These are phyloP conservation scores for Myxocyprinus asiaticus DNA, from an alignment of 2,113 vertebrate species.

Conservation along the genomic window DNA sequence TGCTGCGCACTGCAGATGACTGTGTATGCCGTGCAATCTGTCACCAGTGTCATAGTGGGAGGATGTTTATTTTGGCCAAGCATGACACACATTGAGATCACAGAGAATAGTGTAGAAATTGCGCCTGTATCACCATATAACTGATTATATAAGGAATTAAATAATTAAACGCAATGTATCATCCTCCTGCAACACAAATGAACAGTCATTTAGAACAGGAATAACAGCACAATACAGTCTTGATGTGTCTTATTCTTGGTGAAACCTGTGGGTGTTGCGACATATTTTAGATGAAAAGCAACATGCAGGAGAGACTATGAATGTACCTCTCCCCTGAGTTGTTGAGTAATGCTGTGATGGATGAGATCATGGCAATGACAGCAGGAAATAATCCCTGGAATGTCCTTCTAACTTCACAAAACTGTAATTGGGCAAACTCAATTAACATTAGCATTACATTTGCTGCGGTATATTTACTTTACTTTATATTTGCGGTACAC, in stretches of 20 bases:
- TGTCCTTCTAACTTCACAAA: background rate
- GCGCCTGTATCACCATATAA: constrained; percentile 39
- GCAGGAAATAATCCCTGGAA: constrained; percentile 7
- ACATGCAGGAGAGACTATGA: constrained; percentile 3
- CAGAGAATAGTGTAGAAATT: constrained; percentile 34
- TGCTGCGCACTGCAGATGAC: constrained; percentile 43
- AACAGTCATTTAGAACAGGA: constrained; percentile 27
- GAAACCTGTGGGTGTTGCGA: constrained; percentile 35
- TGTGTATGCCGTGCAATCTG: constrained; percentile 50
- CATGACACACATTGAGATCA: constrained; percentile 48
- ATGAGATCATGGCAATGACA: background rate
- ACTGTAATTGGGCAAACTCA: no score
- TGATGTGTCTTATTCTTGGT: background rate
- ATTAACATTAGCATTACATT: no score
- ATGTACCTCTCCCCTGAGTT: background rate
- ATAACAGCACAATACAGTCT: constrained; percentile 13
- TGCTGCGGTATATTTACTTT: no score
- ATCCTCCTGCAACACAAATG: constrained; percentile 27
- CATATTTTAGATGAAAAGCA: background rate
- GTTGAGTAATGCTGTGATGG: background rate
- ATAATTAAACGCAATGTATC: constrained; percentile 35
- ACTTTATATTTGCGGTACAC: no score
- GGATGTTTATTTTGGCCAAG: constrained; percentile 55
- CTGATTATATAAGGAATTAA: constrained; percentile 52
- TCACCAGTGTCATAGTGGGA: constrained; percentile 44